phyloP scores from a whole-genome alignment of 2,113 vertebrate genomes.

The Sceloporus tristichus region DNA sequence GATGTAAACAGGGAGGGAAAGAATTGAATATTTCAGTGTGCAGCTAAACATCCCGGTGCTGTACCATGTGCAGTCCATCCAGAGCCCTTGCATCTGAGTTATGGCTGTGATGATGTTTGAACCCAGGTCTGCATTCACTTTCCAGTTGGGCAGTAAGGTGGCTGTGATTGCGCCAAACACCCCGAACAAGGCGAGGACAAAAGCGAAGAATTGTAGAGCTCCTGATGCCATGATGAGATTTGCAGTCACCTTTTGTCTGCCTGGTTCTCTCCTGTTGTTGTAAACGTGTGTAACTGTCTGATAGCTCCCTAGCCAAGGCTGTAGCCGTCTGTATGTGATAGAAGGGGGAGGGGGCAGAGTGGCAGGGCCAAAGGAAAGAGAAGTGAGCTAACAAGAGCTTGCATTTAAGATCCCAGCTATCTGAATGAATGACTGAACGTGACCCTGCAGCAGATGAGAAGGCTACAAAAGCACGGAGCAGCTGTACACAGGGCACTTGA shows the following conservation, averaged over 20 bases:
- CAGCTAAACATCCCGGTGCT: slow-evolving; percentile 98
- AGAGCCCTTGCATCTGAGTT: slow-evolving; percentile 93
- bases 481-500: slow-evolving; percentile 60
- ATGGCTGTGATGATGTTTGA: slow-evolving; percentile 92
- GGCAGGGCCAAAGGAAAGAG: slow-evolving; percentile 42
- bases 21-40: slow-evolving; percentile 87
- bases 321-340: slow-evolving; percentile 72
- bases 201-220: slow-evolving; percentile 92
- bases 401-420: slow-evolving; percentile 57
- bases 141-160: slow-evolving; percentile 95
- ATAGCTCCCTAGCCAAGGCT: slow-evolving; percentile 72
- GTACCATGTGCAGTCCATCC: slow-evolving; percentile 99
- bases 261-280: slow-evolving; percentile 60
- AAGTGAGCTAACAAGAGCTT: slow-evolving; percentile 60
- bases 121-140: slow-evolving; percentile 89
- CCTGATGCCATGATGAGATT: slow-evolving; percentile 85
- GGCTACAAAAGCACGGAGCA: slow-evolving; percentile 41
- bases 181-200: slow-evolving; percentile 88
- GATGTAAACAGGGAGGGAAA: slow-evolving; percentile 90
- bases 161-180: slow-evolving; percentile 87
- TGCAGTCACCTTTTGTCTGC: slow-evolving; percentile 63
- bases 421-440: slow-evolving; percentile 44
- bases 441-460: slow-evolving; percentile 54
- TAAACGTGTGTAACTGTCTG: slow-evolving; percentile 62
- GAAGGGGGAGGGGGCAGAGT: slow-evolving; percentile 42